These are phyloP conservation scores for Periplaneta americana DNA, from an alignment of 1,140 invertebrate species.

Conservation along the genomic window DNA sequence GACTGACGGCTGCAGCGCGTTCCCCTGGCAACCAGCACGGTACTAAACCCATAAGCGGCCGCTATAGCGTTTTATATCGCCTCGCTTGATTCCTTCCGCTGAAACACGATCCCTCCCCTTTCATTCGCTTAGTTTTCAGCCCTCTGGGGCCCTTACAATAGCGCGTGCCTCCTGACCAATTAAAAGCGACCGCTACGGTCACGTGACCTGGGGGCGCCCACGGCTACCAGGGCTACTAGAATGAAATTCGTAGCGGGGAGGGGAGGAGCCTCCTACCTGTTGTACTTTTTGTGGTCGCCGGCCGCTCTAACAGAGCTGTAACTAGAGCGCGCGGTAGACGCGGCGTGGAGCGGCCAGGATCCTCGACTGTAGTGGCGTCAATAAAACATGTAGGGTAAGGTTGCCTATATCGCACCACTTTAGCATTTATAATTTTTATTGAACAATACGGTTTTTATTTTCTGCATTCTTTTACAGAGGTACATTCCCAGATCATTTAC, in stretches of 20 bases:
- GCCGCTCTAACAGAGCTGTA: neutral
- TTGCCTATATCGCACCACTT: too few relatives aligned
- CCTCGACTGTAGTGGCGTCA: too few relatives aligned
- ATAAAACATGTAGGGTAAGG: too few relatives aligned
- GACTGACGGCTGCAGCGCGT: neutral
- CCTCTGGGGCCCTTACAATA: neutral
- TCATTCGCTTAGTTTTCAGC: neutral
- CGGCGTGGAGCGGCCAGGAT: neutral
- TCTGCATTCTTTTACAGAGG: too few relatives aligned
- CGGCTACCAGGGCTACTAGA: neutral
- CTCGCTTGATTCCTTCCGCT: neutral
- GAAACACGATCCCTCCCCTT: neutral
- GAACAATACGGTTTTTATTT: too few relatives aligned
- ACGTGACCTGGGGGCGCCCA: neutral
- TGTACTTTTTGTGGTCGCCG: neutral
- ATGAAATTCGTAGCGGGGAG: neutral
- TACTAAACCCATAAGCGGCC: neutral
- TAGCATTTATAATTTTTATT: too few relatives aligned
- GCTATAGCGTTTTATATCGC: slow-evolving; percentile 11
- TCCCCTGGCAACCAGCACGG: neutral
- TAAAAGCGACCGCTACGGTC: neutral
- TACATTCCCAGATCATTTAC: too few relatives aligned
- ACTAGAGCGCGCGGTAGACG: neutral
- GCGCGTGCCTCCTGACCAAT: slow-evolving; percentile 5
- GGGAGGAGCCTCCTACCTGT: neutral